phyloP scores from a whole-genome alignment of 2,888 invertebrate genomes.

The Cryptus armator region DNA sequence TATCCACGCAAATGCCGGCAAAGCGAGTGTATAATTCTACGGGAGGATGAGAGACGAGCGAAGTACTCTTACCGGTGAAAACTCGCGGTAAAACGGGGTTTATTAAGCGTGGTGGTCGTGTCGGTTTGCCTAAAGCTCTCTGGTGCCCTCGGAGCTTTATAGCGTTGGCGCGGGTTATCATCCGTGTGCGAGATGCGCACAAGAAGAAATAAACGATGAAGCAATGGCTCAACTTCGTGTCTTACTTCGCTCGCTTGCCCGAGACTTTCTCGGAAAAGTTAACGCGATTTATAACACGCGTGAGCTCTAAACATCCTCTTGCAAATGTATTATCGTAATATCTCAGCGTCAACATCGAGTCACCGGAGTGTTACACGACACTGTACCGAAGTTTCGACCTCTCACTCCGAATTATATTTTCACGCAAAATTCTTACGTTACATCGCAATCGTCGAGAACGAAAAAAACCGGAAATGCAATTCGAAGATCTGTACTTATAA shows the following conservation, averaged over 20 bases:
- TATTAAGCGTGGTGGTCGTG: slow-evolving; percentile 64
- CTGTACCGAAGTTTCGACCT: slow-evolving; percentile 7
- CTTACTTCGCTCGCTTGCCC: not conserved
- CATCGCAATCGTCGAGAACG: not conserved
- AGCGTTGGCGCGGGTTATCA: slow-evolving; percentile 8
- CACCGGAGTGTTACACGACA: slow-evolving; percentile 25
- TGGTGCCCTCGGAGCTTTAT: not conserved
- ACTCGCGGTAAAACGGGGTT: slow-evolving; percentile 62
- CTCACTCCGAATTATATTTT: not conserved
- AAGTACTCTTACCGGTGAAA: slow-evolving; percentile 68
- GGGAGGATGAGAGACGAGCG: slow-evolving; percentile 40
- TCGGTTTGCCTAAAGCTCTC: slow-evolving; percentile 18
- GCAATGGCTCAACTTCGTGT: slow-evolving; percentile 9
- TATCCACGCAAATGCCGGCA: slow-evolving; percentile 43
- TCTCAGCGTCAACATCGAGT: slow-evolving; percentile 31
- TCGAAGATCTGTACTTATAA: not conserved
- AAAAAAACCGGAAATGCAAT: not conserved
- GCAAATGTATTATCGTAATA: slow-evolving; percentile 37
- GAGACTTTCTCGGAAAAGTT: slow-evolving; percentile 39
- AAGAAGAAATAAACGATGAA: slow-evolving; percentile 50
- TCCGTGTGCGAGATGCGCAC: slow-evolving; percentile 10
- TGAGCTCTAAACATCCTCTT: slow-evolving; percentile 39
- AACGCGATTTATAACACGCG: slow-evolving; percentile 39
- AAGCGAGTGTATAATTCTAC: slow-evolving; percentile 7
- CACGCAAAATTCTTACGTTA: not conserved